Evolutionary conservation across 1,140 invertebrate genomes (phyloP).

Genomic region (Drosophila equinoxialis): DNA sequence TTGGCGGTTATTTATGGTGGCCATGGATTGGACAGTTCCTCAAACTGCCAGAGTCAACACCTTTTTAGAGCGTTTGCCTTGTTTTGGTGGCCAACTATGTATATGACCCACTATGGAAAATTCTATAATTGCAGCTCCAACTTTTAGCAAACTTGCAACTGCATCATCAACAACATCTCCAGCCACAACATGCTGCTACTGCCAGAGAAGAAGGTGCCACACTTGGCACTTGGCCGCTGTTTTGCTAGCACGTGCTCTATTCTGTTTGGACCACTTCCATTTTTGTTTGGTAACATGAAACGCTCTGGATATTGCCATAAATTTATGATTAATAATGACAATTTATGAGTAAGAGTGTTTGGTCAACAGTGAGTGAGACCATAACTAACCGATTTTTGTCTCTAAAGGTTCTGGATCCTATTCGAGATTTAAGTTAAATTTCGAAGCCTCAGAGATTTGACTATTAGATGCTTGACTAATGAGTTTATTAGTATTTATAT

Average conservation of each 20-base stretch:
- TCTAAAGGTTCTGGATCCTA: constrained; percentile 31
- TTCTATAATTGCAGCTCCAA: constrained; percentile 72
- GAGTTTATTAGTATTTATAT: constrained; percentile 71
- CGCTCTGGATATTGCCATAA: constrained; percentile 62
- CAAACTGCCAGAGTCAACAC: constrained; percentile 44
- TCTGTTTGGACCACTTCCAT: constrained; percentile 21
- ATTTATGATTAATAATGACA: constrained; percentile 77
- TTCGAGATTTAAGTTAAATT: not conserved
- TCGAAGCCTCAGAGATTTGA: constrained; percentile 29
- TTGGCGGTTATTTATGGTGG: constrained; percentile 78
- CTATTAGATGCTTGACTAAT: constrained; percentile 66
- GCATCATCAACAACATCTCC: too few relatives aligned
- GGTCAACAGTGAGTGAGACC: constrained; percentile 20
- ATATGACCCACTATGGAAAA: constrained; percentile 50
- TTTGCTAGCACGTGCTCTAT: constrained; percentile 9
- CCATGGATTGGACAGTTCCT: constrained; percentile 39
- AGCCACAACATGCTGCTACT: not conserved
- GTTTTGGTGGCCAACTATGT: constrained; percentile 47
- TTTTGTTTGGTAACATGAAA: constrained; percentile 29
- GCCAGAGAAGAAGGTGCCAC: constrained; percentile 12
- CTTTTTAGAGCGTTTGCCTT: constrained; percentile 56
- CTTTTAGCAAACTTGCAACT: constrained; percentile 26
- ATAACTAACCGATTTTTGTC: constrained; percentile 23
- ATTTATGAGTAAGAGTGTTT: constrained; percentile 78
- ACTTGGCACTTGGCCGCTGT: constrained; percentile 9